Evolutionary conservation across 2,888 invertebrate genomes (phyloP).

Genomic region (Cheilosia grossa): DNA sequence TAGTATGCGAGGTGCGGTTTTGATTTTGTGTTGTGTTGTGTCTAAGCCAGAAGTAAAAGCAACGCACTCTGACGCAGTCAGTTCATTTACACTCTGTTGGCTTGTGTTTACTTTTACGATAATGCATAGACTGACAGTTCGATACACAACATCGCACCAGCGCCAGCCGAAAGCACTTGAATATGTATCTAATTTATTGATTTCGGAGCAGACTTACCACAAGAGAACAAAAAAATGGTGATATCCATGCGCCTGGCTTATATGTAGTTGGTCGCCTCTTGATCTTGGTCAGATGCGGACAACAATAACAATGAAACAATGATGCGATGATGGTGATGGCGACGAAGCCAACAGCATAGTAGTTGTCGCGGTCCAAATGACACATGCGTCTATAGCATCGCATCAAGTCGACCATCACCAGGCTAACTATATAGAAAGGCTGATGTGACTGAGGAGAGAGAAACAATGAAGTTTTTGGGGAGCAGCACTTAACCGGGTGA

Average conservation of each 20-base stretch:
- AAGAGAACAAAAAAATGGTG: slow-evolving; percentile 10
- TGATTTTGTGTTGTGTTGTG: not conserved
- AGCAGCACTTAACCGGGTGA: slow-evolving; percentile 58
- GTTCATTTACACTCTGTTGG: slow-evolving; percentile 21
- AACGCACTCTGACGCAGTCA: slow-evolving; percentile 38
- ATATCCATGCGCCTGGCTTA: slow-evolving; percentile 30
- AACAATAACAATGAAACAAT: slow-evolving; percentile 65
- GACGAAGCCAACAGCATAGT: slow-evolving; percentile 22
- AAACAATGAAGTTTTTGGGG: slow-evolving; percentile 54
- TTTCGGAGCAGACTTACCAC: slow-evolving; percentile 35
- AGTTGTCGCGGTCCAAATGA: slow-evolving; percentile 35
- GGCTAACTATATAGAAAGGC: not conserved
- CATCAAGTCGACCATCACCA: not conserved
- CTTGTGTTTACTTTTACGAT: slow-evolving; percentile 67
- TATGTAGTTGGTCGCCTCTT: slow-evolving; percentile 28
- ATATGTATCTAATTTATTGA: slow-evolving; percentile 62
- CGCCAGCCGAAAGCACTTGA: slow-evolving; percentile 63
- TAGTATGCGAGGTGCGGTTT: not conserved
- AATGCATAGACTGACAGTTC: slow-evolving; percentile 67
- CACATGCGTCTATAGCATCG: slow-evolving; percentile 5
- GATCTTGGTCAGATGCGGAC: slow-evolving; percentile 54
- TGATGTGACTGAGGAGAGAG: not conserved
- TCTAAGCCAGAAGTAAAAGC: slow-evolving; percentile 34
- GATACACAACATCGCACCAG: slow-evolving; percentile 53
- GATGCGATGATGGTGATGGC: slow-evolving; percentile 40